Evolutionary conservation across 2,888 invertebrate species (phyloP), one percentile per base, ranked within the genome.

Genomic region (Muscina levida): DNA sequence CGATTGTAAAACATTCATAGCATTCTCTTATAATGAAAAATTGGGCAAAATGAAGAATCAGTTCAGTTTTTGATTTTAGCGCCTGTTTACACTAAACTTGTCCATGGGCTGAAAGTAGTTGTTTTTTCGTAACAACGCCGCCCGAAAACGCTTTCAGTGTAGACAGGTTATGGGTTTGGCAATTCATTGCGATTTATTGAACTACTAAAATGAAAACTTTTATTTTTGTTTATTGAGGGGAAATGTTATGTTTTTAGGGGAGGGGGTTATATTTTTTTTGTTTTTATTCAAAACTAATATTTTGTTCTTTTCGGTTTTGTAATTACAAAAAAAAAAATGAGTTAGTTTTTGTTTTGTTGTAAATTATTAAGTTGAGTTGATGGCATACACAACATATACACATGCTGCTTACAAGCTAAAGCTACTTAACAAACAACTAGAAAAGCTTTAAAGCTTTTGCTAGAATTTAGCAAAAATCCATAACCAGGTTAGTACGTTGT

Each of bases 361-460:
- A 48, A 37, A 46, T 66, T 17, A 24, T 53, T 66, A 42, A 1
- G 67, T 67, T 59, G 0, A 59, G 59, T 37, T 31, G 39, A 62
- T 42, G 72, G 75, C 62, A 51, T 75, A 65, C 78, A 81, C 78
- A 81, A 82, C 78, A 72, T 78, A 82, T 82, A 78, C 78, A 82
- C 75, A 82, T 81, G 81, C 81, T 59, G 77, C 53, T 19, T 81
- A 67, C 19, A 67, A 57, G 57, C 44, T 39, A 66, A 24, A 80
- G 19, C 15, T 57, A 44, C 71, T 59, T n/a, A 31, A 72, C n/a
- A 70, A 66, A 51, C n/a, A n/a, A n/a, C 67, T 24, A 66, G 6
- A 31, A 31, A 5, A 31, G 44, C 62, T 42, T 62, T 22, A 57
- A 46, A 56, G 22, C 13, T 15, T 66, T 66, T 46, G 31, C 39